These are phyloP conservation scores for Girardinus metallicus DNA, from an alignment of 2,797 vertebrate genomes.

Conservation along the genomic window DNA sequence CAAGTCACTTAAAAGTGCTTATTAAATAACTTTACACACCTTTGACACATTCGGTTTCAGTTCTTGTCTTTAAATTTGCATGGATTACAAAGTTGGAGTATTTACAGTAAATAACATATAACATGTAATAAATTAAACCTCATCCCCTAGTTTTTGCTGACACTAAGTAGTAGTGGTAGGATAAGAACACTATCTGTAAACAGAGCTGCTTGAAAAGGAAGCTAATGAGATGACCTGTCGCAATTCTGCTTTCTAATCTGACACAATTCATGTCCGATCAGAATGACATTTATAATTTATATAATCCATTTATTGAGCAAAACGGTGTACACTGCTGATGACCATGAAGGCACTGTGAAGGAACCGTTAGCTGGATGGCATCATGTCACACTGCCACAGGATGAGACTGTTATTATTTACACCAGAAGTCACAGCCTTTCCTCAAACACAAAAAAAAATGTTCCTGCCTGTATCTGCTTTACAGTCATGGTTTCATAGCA, in stretches of 20 bases:
- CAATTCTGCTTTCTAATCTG: constrained; percentile 34
- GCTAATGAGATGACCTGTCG: constrained; percentile 44
- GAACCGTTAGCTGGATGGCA: constrained; percentile 60
- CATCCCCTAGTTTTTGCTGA: constrained; percentile 52
- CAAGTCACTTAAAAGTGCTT: constrained; percentile 58
- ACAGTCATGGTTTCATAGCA: constrained; percentile 42
- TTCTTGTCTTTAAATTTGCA: constrained; percentile 46
- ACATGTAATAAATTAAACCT: constrained; percentile 62
- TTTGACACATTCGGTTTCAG: constrained; percentile 47
- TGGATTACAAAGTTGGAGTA: constrained; percentile 52
- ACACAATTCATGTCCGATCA: constrained; percentile 25
- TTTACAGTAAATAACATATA: constrained; percentile 70
- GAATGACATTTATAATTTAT: constrained; percentile 19
- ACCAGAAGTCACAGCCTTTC: constrained; percentile 27
- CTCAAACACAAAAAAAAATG: background rate
- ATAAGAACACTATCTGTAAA: constrained; percentile 61
- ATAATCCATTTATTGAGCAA: constrained; percentile 49
- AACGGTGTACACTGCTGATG: constrained; percentile 58
- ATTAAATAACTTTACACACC: constrained; percentile 45
- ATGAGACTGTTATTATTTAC: constrained; percentile 64
- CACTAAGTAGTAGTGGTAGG: constrained; percentile 30
- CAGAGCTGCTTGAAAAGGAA: constrained; percentile 52
- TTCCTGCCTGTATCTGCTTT: constrained; percentile 21
- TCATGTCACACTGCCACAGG: constrained; percentile 56
- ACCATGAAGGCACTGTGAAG: constrained; percentile 82